Evolutionary conservation across 2,113 vertebrate genomes (phyloP).

Genomic region (Eurystomus gularis): DNA sequence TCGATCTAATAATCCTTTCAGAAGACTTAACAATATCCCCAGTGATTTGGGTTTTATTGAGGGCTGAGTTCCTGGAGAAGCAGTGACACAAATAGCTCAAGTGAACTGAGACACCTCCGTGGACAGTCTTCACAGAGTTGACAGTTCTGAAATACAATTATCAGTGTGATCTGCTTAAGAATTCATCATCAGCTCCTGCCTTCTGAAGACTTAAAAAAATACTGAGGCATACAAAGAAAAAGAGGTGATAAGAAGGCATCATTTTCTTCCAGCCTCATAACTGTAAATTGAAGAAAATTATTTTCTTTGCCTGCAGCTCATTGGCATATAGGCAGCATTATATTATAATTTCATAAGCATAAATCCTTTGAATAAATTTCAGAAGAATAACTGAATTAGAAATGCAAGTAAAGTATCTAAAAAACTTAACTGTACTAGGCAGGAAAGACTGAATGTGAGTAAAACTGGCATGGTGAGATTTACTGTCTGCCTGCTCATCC

Average conservation of each 20-base stretch:
- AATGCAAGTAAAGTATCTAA: constrained; percentile 83
- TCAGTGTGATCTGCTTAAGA: constrained; percentile 95
- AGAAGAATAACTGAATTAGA: constrained; percentile 86
- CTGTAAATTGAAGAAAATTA: constrained; percentile 89
- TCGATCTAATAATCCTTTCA: constrained; percentile 89
- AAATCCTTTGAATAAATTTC: constrained; percentile 89
- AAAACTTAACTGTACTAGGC: constrained; percentile 75
- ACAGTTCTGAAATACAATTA: constrained; percentile 98
- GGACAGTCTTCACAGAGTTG: constrained; percentile 86
- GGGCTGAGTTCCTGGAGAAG: constrained; percentile 77
- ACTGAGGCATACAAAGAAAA: constrained; percentile 76
- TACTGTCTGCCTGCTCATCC: constrained; percentile 32
- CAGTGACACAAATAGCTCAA: constrained; percentile 86
- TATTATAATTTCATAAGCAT: constrained; percentile 89
- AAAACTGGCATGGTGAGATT: constrained; percentile 17
- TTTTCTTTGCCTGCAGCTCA: constrained; percentile 88
- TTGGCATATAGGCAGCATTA: constrained; percentile 85
- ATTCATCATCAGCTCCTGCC: constrained; percentile 88
- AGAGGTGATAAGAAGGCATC: constrained; percentile 80
- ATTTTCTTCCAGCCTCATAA: constrained; percentile 83
- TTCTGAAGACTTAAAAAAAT: constrained; percentile 83
- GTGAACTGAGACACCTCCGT: constrained; percentile 80
- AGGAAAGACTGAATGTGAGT: constrained; percentile 20
- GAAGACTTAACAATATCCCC: constrained; percentile 85
- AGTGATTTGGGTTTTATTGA: constrained; percentile 85